Evolutionary conservation across 37 sponge, comb jelly and placozoan genomes (phyloP).

Genomic region (Spongilla lacustris): DNA sequence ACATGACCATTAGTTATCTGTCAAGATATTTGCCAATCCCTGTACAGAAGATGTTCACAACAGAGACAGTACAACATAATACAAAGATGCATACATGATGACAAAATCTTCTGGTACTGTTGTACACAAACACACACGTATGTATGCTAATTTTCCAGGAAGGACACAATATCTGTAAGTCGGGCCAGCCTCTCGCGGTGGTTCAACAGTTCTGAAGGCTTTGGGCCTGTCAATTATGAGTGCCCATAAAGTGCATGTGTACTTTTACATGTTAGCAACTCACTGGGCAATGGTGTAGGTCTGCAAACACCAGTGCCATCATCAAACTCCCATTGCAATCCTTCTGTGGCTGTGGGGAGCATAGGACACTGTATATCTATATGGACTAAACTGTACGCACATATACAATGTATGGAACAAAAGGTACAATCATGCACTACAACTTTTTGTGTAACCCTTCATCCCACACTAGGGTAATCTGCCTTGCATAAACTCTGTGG

Average conservation of each 20-base stretch:
- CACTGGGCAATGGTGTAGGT: slow-evolving; percentile 40
- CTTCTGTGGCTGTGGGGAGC: slow-evolving; percentile 29
- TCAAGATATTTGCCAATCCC: no score
- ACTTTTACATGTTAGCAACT: neutral
- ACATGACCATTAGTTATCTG: no score
- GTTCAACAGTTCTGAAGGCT: slow-evolving; percentile 18
- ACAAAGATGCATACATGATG: neutral
- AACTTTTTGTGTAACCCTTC: no score
- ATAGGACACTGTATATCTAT: no score
- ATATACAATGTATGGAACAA: no score
- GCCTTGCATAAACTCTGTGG: no score
- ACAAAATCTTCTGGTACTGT: neutral
- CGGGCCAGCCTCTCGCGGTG: slow-evolving; percentile 43
- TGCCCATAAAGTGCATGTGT: neutral
- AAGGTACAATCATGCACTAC: no score
- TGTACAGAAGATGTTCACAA: no score
- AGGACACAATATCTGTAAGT: slow-evolving; percentile 71
- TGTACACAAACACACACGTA: neutral
- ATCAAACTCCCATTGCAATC: slow-evolving; percentile 57
- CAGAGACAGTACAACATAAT: neutral
- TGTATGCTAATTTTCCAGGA: slow-evolving; percentile 62
- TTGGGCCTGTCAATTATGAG: slow-evolving; percentile 12
- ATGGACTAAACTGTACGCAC: no score
- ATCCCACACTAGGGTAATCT: no score
- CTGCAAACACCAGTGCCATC: neutral